phyloP scores from a whole-genome alignment of 1,140 invertebrate genomes.

The Agrypnia vestita region DNA sequence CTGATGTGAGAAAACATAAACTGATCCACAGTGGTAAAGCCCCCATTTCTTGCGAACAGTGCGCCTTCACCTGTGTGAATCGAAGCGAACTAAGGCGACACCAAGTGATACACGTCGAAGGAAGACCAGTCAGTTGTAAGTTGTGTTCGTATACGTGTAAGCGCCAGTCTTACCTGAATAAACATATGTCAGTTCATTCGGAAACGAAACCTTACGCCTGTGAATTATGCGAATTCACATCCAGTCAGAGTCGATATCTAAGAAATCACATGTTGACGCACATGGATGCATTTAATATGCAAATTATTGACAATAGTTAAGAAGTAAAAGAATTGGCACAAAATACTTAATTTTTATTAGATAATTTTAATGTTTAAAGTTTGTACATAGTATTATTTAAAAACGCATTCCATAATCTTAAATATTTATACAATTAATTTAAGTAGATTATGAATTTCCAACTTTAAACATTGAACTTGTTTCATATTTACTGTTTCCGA shows the following conservation, averaged over 20 bases:
- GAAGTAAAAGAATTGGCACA: too few relatives aligned
- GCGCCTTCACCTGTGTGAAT: constrained; percentile 18
- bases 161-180: constrained; percentile 26
- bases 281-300: neutral
- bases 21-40: constrained; percentile 3
- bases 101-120: constrained; percentile 17
- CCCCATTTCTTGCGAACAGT: constrained; percentile 1
- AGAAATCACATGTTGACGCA: constrained; percentile 17
- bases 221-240: constrained; percentile 7
- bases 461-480: too few relatives aligned
- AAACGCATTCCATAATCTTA: too few relatives aligned
- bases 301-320: too few relatives aligned
- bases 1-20: constrained; percentile 11
- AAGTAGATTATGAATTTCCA: too few relatives aligned
- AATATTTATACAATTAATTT: too few relatives aligned
- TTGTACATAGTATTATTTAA: too few relatives aligned
- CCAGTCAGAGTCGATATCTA: constrained; percentile 9
- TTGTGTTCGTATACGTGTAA: constrained; percentile 28
- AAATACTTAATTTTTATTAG: too few relatives aligned
- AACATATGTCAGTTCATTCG: constrained; percentile 21
- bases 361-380: too few relatives aligned
- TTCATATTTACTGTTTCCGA: too few relatives aligned
- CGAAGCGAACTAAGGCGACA: constrained; percentile 19
- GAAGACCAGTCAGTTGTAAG: constrained; percentile 22
- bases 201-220: constrained; percentile 9